Evolutionary conservation across 2,113 vertebrate species (phyloP), one percentile per base, ranked within the genome.

Genomic region (Calypte anna): DNA sequence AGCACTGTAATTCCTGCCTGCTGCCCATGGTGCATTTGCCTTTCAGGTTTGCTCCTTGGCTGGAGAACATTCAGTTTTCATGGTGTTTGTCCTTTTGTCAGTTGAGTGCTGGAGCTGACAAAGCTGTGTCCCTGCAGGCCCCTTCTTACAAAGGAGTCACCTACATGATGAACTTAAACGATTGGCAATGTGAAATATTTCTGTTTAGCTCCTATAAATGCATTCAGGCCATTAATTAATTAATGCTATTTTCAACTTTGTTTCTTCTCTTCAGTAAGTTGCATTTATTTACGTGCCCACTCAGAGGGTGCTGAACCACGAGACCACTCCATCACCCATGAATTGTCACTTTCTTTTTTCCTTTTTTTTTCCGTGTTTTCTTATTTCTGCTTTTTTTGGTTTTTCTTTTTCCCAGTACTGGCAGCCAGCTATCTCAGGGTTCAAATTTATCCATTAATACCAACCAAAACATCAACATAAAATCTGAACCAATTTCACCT

Each of bases 381-480:
- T 96, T 12, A 96, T 12, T n/a, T 22, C 51, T 44, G 2, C 86
- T 76, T 82, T 43, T 77, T 43, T 77, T 3, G 17, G 18, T 70
- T 75, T 75, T 67, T 88, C 93, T 59, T 94, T 53, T 86, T 44
- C 90, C 79, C 97, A 99, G 99, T 94, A 97, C 98, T 89, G 98
- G 99, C 97, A 98, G 99, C 97, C 99, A 99, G 98, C 97, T 99
- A 98, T 98, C 99, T 99, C 99, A 99, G 98, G 98, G 99, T 97
- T 99, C 99, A 69, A 99, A 98, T 91, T 98, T 99, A 95, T 99
- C 99, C 94, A 98, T 99, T 96, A 99, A 98, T 93, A 99, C 98
- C 98, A 99, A 98, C 98, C 99, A 99, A 94, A 99, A 98, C 97
- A 97, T 99, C 97, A 99, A 98, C 98, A 99, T 99, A 94, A 99